Evolutionary conservation across 1,140 invertebrate species (phyloP).

Genomic region (Delia radicum): DNA sequence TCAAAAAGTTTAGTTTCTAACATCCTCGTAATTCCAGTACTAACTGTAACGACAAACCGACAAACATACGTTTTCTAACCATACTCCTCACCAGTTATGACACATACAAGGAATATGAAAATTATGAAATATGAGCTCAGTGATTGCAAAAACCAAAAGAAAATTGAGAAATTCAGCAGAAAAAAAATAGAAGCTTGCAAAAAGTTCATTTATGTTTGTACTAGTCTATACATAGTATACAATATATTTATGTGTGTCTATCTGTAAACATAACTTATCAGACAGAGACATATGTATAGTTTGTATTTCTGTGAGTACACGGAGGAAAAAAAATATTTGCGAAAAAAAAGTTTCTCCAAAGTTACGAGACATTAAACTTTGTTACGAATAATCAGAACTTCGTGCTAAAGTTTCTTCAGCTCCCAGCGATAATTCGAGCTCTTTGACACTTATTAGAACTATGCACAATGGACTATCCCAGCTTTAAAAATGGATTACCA

Average conservation of each 20-base stretch:
- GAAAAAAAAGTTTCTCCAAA: too few relatives aligned
- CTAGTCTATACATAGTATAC: neutral
- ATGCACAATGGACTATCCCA: too few relatives aligned
- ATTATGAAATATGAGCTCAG: constrained; percentile 1
- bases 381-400: too few relatives aligned
- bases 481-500: too few relatives aligned
- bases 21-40: too few relatives aligned
- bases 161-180: constrained; percentile 1
- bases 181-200: neutral
- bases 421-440: too few relatives aligned
- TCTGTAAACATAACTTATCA: neutral
- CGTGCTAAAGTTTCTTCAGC: too few relatives aligned
- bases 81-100: neutral
- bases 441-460: too few relatives aligned
- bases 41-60: neutral
- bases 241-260: neutral
- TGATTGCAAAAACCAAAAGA: constrained; percentile 1
- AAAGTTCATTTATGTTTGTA: neutral
- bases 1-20: too few relatives aligned
- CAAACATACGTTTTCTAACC: neutral
- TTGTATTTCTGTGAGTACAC: too few relatives aligned
- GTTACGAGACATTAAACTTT: too few relatives aligned
- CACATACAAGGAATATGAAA: neutral
- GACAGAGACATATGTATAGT: neutral
- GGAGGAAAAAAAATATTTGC: too few relatives aligned